phyloP scores from a whole-genome alignment of 2,113 vertebrate genomes.

The Labeo rohita region DNA sequence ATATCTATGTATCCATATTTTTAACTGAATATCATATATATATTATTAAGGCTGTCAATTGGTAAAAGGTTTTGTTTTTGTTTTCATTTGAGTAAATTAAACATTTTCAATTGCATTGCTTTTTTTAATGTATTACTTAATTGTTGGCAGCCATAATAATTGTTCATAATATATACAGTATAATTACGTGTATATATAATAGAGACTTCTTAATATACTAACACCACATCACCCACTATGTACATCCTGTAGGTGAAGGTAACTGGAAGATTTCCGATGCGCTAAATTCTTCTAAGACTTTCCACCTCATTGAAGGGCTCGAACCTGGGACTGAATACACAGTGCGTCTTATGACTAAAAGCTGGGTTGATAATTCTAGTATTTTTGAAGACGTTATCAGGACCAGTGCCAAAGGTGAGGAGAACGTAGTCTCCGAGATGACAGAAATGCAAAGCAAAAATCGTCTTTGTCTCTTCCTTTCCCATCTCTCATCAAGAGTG shows the following conservation, averaged over 20 bases:
- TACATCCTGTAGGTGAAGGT: conserved; percentile 84
- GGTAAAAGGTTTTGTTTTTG: not conserved
- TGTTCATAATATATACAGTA: not conserved
- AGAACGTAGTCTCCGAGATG: conserved; percentile 29
- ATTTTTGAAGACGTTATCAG: conserved; percentile 93
- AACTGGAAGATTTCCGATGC: conserved; percentile 84
- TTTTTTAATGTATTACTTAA: not conserved
- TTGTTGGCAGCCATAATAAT: conserved; percentile 5
- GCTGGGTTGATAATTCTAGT: conserved; percentile 87
- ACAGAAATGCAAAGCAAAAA: not conserved
- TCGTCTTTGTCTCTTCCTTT: conserved; percentile 18
- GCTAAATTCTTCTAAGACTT: conserved; percentile 84
- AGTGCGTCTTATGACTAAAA: conserved; percentile 86
- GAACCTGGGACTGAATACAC: conserved; percentile 85
- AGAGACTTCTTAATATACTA: conserved; percentile 41
- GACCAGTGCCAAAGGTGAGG: conserved; percentile 90
- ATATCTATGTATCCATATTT: not conserved
- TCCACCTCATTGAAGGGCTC: conserved; percentile 83
- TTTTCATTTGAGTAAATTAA: not conserved
- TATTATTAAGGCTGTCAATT: not conserved
- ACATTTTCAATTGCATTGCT: not conserved
- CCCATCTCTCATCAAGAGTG: conserved; percentile 27
- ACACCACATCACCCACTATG: conserved; percentile 70
- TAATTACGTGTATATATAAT: not conserved
- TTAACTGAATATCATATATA: too few relatives aligned